Base-by-base conservation (phyloP, 2,113 vertebrate species). In the human region DNA sequence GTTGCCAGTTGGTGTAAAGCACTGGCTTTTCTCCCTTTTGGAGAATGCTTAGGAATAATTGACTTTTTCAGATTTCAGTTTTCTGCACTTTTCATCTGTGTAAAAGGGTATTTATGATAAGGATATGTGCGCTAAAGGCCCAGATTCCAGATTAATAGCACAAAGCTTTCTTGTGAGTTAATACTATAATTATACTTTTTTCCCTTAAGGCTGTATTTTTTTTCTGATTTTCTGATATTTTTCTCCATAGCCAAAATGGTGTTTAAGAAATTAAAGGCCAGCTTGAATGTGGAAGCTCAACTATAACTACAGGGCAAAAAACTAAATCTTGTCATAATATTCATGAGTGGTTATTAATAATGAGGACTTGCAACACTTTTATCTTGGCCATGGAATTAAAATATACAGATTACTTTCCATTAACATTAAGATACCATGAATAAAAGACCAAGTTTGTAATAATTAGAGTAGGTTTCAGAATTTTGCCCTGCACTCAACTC, bases 241-340 rank as follows among this genome's bases (percentile, higher is more conserved):
- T 90, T 90, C 50, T 87, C 38, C 48, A 25, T 43, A 92, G 55
- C 20, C 87, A 81, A 89, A 52, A 90, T 78, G 35, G 6, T 20
- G 18, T 76, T 96, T 97, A 85, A 93, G 45, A 92, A 96, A 97
- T 96, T 78, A 96, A 97, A 96, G 50, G 38, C 68, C 92, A 91
- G 16, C 32, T 93, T 93, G 73, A 43, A 57, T 89, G 0, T 92
- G 23, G 83, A 96, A 96, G 55, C 57, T 61, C 12, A 94, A 13
- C n/a, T 84, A 8, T 81, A 96, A 96, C 61, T 90, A 93, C 10
- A 95, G 70, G 92, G 83, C 45, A 52, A 88, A 94, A 85, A 38
- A 3, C 20, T 43, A 93, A 95, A 84, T 89, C 14, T 96, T 96
- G 61, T 88, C 87, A 95, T 80, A 96, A 85, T 95, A 95, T 90